phyloP scores from a whole-genome alignment of 2,113 vertebrate genomes.

The Lichenostomus cassidix region DNA sequence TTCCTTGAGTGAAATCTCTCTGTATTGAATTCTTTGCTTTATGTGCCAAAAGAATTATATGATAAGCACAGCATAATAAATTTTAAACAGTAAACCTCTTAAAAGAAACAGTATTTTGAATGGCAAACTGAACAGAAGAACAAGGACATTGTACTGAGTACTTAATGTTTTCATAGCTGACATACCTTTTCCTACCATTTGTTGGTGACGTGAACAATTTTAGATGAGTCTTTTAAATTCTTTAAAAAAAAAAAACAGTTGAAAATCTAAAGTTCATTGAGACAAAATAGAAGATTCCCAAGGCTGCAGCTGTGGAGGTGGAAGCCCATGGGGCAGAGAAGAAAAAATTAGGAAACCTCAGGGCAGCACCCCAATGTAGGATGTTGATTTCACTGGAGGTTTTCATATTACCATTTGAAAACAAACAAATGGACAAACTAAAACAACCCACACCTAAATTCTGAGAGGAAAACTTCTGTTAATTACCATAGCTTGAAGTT shows the following conservation, averaged over 20 bases:
- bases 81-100: neutral
- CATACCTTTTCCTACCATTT: neutral
- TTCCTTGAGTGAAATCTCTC: neutral
- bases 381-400: too few relatives aligned
- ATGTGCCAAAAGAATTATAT: neutral
- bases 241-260: accelerated
- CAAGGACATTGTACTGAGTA: neutral
- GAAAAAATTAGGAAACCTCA: neutral
- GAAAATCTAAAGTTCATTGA: neutral
- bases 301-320: neutral
- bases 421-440: too few relatives aligned
- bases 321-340: neutral
- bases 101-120: neutral
- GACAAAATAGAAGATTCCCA: neutral
- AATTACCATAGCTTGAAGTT: too few relatives aligned
- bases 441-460: too few relatives aligned
- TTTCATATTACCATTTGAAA: too few relatives aligned
- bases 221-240: neutral
- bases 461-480: too few relatives aligned
- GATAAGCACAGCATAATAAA: neutral
- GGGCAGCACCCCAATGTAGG: neutral
- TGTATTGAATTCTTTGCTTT: neutral
- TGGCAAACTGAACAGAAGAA: neutral
- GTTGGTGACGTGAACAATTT: neutral
- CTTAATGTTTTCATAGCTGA: neutral